Evolutionary conservation across 2,113 vertebrate species (phyloP).

Genomic region (Girardinichthys multiradiatus): DNA sequence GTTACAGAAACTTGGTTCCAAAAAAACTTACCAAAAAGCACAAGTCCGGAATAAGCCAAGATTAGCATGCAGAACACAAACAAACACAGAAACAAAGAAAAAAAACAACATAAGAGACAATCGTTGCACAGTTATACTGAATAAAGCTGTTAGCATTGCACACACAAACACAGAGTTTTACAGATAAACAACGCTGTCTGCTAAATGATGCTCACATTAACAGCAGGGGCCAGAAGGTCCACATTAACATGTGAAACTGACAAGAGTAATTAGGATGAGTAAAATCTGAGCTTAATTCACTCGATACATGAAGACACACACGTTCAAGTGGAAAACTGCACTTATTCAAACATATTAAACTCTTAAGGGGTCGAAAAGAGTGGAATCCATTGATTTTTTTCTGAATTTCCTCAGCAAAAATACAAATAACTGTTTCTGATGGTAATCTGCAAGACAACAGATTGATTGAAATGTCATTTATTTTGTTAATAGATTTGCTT

Average conservation of each 20-base stretch:
- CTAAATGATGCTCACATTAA: constrained; percentile 31
- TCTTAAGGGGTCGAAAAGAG: neutral
- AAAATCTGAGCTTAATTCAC: constrained; percentile 36
- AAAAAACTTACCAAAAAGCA: constrained; percentile 99
- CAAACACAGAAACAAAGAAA: constrained; percentile 76
- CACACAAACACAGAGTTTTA: constrained; percentile 1
- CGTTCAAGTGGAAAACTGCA: neutral
- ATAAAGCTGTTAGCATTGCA: constrained; percentile 67
- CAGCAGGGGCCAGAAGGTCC: constrained; percentile 33
- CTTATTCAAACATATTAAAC: neutral
- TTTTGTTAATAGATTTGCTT: too few relatives aligned
- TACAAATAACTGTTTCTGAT: neutral
- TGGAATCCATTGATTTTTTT: neutral
- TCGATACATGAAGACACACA: neutral
- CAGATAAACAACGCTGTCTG: constrained; percentile 15
- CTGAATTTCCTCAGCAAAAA: neutral
- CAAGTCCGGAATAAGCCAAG: constrained; percentile 99
- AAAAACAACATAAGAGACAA: constrained; percentile 75
- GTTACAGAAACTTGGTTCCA: constrained; percentile 70
- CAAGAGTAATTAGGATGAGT: constrained; percentile 49
- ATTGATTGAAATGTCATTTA: too few relatives aligned
- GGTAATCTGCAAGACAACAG: neutral
- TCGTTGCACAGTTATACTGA: constrained; percentile 71
- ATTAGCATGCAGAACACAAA: constrained; percentile 99
- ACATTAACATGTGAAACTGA: constrained; percentile 57